Base-by-base conservation (phyloP, 2,113 vertebrate genomes). In the Hoplias malabaricus region DNA sequence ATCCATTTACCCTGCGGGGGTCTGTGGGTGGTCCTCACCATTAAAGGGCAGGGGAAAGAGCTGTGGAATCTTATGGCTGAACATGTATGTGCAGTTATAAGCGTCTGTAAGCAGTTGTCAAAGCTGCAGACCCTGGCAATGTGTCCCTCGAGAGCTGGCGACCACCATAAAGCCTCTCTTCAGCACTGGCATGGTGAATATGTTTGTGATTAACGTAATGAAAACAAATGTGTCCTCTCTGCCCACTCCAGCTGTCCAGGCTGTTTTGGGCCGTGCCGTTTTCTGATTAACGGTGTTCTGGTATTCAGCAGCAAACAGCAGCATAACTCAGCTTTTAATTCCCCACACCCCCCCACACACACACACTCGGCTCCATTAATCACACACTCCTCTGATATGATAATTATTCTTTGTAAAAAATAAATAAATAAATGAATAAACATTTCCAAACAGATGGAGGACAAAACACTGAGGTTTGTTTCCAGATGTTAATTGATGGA, bases 181-280 rank as follows among this genome's bases (percentile, higher is more conserved):
- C 7, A 19, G 42, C 16, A 8, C 54, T 73, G 70, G 57, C 70
- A 29, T 54, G 36, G 21, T 16, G 29, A 73, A 73, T 73, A 56
- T 73, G 70, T 73, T 56, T 12, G 33, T 36, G 34, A 54, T 56
- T 73, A 57, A 34, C 14, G 13, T 57, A 73, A 56, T 73, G 56
- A 73, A 42, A n/a, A 63, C 59, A 63, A 63, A 63, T 63, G 59
- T 63, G 16, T 31, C 59, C 8, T 31, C 11, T 16, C 21, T 31
- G 59, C 59, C 59, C 33, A 6, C 19, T 19, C 31, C 59, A 63
- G 59, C 59, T 63, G 59, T 36, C 19, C 31, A 63, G 14, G 57
- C 57, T n/a, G n/a, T 62, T 62, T 33, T 33, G 57, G 57, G 57
- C 57, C 57, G 19, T 31, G 27, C n/a, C 40, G 16, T 16, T 63